Conservation (phyloP, 2,888 invertebrate genomes). For the Tuberolachnus salignus region DNA sequence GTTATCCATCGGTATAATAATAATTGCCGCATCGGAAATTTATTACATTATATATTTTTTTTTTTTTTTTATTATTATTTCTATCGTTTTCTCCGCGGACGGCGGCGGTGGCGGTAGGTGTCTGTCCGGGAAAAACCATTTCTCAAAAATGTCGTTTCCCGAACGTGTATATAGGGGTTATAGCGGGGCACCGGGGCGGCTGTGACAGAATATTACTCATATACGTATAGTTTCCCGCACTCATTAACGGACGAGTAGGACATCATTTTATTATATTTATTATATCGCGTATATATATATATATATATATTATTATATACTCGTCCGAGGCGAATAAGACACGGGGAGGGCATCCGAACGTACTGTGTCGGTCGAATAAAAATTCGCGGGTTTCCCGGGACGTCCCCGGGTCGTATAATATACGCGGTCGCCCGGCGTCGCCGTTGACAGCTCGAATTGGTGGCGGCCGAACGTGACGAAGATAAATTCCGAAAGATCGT, state of each 20-base stretch:
- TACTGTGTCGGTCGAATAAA: slow-evolving; percentile 32
- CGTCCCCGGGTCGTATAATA: slow-evolving; percentile 14
- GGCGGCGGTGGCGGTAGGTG: too few relatives aligned
- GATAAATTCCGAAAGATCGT: slow-evolving; percentile 48
- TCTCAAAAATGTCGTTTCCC: slow-evolving; percentile 31
- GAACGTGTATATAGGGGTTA: too few relatives aligned
- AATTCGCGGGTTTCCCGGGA: slow-evolving; percentile 37
- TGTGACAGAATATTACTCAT: slow-evolving; percentile 5
- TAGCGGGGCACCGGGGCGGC: slow-evolving; percentile 5
- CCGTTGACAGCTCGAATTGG: slow-evolving; percentile 41
- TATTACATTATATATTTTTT: too few relatives aligned
- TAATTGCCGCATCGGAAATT: too few relatives aligned
- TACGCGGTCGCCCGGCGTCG: not conserved
- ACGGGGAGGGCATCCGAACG: not conserved
- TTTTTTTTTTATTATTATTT: too few relatives aligned
- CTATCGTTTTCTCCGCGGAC: not conserved
- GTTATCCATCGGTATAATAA: too few relatives aligned
- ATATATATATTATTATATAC: too few relatives aligned
- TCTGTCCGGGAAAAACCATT: slow-evolving; percentile 20
- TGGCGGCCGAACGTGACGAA: slow-evolving; percentile 35
- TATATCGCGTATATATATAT: slow-evolving; percentile 3
- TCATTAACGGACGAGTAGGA: slow-evolving; percentile 30
- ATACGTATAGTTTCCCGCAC: slow-evolving; percentile 1
- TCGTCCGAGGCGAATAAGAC: slow-evolving; percentile 15
- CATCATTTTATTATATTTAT: slow-evolving; percentile 34